Evolutionary conservation across 2,797 vertebrate genomes (phyloP), one percentile per base, ranked within the genome.

Genomic region (Clarias laeviceps): DNA sequence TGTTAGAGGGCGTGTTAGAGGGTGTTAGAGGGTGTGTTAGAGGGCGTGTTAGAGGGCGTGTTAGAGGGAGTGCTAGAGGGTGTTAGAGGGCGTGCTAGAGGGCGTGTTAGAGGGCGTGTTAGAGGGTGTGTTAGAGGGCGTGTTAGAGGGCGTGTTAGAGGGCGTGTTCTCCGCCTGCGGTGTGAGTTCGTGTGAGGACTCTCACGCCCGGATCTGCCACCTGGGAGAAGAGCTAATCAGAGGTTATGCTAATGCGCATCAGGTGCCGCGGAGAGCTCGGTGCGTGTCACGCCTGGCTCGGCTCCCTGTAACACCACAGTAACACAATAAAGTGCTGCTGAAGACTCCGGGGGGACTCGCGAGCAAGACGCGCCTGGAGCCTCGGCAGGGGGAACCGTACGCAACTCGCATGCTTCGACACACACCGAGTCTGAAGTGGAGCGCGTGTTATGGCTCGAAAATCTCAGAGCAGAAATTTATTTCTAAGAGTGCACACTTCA

Each of bases 171-270:
- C 37, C 40, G 40, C 40, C 40, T 45, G 56, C 74, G 70, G 68
- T 20, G 80, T 20, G 40, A 1, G 45, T 80, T 70, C 82, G 74
- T 77, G 80, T 29, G 62, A 69, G 69, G 83, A 82, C 81, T 83
- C 66, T 79, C 85, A 84, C 79, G 77, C 64, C 32, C 18, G 24
- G 57, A 40, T 62, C 40, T 45, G 86, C 85, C 89, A 86, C 79
- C 65, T 87, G 89, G 86, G 89, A 87, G 73, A 80, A 83, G 34
- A 66, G 84, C 80, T 90, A 90, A 90, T 90, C 82, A 84, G 83
- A 86, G 89, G 78, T 88, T 89, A 88, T 89, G 89, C 85, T 87
- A 89, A 90, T 90, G 74, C n/a, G 80, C 79, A 68, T 69, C 85
- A 82, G 87, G 82, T 82, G 82, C 80, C 22, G 54, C 12, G 74